Conservation (phyloP, 2,113 vertebrate species). For the Apus apus region DNA sequence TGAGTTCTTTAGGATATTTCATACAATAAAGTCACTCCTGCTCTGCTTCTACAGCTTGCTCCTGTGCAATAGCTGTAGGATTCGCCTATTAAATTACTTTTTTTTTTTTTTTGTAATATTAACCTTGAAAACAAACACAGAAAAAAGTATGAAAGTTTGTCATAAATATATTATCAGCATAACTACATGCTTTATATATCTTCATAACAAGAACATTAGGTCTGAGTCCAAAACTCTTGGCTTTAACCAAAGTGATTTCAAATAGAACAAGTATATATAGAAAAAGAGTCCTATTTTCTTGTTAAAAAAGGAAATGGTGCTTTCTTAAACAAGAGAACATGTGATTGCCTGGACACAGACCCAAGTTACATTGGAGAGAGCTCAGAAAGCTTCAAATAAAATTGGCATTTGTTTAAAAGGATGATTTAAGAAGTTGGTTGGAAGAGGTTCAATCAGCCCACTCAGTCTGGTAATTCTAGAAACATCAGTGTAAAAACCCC, state of each 20-base stretch:
- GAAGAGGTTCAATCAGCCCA: conserved; percentile 12
- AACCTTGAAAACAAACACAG: conserved; percentile 15
- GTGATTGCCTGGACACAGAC: not conserved
- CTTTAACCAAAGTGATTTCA: conserved; percentile 9
- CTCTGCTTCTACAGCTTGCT: not conserved
- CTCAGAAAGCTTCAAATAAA: conserved; percentile 2
- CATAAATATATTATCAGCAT: not conserved
- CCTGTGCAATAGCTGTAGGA: not conserved
- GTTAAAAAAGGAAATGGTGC: not conserved
- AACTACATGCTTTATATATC: not conserved
- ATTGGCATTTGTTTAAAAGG: not conserved
- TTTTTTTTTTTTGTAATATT: conserved; percentile 13
- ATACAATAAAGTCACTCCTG: not conserved
- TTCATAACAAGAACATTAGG: not conserved
- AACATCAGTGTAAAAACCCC: not conserved
- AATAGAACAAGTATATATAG: not conserved
- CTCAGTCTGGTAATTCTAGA: not conserved
- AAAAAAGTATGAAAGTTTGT: not conserved
- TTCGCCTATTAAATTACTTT: conserved; percentile 3
- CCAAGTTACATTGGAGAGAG: not conserved
- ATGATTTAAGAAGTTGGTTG: conserved; percentile 3
- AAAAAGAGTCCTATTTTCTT: not conserved
- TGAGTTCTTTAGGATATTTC: not conserved
- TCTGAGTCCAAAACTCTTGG: not conserved
- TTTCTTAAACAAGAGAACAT: conserved; percentile 25